These are phyloP conservation scores for Rhyacichthys aspro DNA, from an alignment of 2,797 vertebrate species.

Conservation along the genomic window DNA sequence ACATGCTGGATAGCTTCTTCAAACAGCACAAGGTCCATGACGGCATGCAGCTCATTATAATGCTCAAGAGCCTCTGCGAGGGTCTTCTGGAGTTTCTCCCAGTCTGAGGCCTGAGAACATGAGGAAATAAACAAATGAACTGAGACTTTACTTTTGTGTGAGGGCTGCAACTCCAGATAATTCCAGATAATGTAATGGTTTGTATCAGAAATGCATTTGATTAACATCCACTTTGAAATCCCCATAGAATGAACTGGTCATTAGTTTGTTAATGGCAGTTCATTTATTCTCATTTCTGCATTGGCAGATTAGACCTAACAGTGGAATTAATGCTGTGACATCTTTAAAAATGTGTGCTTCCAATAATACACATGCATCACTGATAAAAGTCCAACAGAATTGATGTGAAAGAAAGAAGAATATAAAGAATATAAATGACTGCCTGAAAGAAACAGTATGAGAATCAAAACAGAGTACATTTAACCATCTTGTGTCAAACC, in stretches of 20 bases:
- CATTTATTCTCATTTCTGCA: constrained; percentile 52
- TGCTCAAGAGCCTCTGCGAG: constrained; percentile 85
- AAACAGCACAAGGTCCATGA: constrained; percentile 81
- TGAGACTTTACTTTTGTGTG: constrained; percentile 1
- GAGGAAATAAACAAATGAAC: constrained; percentile 32
- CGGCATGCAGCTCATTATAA: constrained; percentile 82
- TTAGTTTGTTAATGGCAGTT: constrained; percentile 43
- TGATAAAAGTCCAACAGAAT: constrained; percentile 55
- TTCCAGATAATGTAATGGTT: constrained; percentile 30
- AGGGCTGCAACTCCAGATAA: constrained; percentile 6
- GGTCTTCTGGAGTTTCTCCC: constrained; percentile 90
- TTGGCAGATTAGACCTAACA: constrained; percentile 51
- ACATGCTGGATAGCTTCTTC: constrained; percentile 79
- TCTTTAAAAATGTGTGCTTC: constrained; percentile 28
- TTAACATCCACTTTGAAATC: constrained; percentile 46
- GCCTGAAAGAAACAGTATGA: constrained; percentile 22
- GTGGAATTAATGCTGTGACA: constrained; percentile 20
- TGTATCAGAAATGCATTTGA: constrained; percentile 38
- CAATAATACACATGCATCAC: constrained; percentile 37
- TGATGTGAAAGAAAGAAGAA: too few species aligned
- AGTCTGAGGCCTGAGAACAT: constrained; percentile 80
- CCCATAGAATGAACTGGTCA: constrained; percentile 34
- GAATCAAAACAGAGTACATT: not conserved
- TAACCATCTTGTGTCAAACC: constrained; percentile 41
- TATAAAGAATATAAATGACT: constrained; percentile 40